These are phyloP conservation scores for Scotopteryx bipunctaria DNA, from an alignment of 2,888 invertebrate genomes.

Conservation along the genomic window DNA sequence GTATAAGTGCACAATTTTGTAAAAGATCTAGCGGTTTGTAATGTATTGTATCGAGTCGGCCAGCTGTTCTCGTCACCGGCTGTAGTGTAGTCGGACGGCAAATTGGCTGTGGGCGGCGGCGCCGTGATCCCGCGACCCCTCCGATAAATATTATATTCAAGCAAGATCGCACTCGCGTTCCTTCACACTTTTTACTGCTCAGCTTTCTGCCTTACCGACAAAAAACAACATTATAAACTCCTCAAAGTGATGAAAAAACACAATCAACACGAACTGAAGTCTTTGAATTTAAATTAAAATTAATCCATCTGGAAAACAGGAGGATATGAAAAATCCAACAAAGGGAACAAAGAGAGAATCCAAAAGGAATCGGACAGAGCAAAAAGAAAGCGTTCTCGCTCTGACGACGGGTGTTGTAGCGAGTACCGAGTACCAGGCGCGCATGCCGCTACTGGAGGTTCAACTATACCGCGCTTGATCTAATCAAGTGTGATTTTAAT, in stretches of 20 bases:
- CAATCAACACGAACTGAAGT: conserved; percentile 44
- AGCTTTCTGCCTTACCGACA: conserved; percentile 24
- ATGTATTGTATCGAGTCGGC: conserved; percentile 11
- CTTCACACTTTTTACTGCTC: conserved; percentile 29
- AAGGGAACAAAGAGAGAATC: conserved; percentile 66
- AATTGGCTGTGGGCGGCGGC: conserved; percentile 76
- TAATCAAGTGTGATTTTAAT: conserved; percentile 78
- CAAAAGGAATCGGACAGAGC: conserved; percentile 62
- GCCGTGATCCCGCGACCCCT: conserved; percentile 74
- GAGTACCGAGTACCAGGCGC: conserved; percentile 59
- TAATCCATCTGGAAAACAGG: conserved; percentile 74
- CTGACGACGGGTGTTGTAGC: conserved; percentile 47
- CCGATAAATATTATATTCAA: conserved; percentile 69
- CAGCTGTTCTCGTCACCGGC: conserved; percentile 21
- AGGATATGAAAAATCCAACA: conserved; percentile 74
- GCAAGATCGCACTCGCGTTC: conserved; percentile 41
- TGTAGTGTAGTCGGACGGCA: conserved; percentile 51
- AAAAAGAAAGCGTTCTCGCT: conserved; percentile 50
- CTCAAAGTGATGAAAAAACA: conserved; percentile 38
- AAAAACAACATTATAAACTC: conserved; percentile 37
- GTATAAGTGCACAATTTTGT: too few species aligned
- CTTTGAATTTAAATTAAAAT: conserved; percentile 73
- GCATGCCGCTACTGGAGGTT: conserved; percentile 65
- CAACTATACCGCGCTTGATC: conserved; percentile 71
- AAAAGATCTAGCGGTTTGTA: neutral